Evolutionary conservation across 2,797 vertebrate genomes (phyloP), one percentile per base, ranked within the genome.

Genomic region (Eulemur mongoz): DNA sequence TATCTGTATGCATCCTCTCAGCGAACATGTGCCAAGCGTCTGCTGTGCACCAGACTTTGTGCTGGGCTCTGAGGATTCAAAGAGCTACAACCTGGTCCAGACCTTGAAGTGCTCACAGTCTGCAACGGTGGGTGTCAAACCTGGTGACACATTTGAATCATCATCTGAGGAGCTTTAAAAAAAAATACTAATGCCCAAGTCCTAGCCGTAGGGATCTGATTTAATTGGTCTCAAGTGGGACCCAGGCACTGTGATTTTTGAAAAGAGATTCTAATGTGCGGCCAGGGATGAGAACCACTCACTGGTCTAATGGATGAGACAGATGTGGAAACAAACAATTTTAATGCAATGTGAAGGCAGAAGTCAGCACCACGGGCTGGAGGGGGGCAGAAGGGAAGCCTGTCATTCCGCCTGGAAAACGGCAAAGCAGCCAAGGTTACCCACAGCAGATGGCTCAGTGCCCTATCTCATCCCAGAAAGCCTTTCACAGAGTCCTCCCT

Each of bases 201-300:
- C 70, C n/a, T 72, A 50, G 30, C 76, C 50, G 20, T 88, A 32
- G 83, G 88, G 83, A 94, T 70, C 54, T 30, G 76, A 69, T 93
- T 88, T 70, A 72, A 78, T 95, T 82, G 87, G 67, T 90, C 61
- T 93, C 90, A 61, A 94, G 73, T 81, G 88, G 84, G 38, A n/a
- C 30, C 17, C 54, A 90, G 90, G 35, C 69, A 92, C 78, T 94
- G 52, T 65, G 89, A 70, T 54, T 35, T 85, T 91, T 38, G 4
- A 61, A 90, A 75, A 88, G 63, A 88, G 75, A 94, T 59, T 54
- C 59, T 84, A 76, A 84, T 9, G 25, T 59, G 69, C 43, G 70
- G 61, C 35, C 54, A 11, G 27, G 40, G 75, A 50, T 67, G 48
- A 75, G 61, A 87, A 73, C 35, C 54, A 73, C 80, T 88, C 57